Evolutionary conservation across 2,888 invertebrate species (phyloP).

Genomic region (Deilephila porcellus): DNA sequence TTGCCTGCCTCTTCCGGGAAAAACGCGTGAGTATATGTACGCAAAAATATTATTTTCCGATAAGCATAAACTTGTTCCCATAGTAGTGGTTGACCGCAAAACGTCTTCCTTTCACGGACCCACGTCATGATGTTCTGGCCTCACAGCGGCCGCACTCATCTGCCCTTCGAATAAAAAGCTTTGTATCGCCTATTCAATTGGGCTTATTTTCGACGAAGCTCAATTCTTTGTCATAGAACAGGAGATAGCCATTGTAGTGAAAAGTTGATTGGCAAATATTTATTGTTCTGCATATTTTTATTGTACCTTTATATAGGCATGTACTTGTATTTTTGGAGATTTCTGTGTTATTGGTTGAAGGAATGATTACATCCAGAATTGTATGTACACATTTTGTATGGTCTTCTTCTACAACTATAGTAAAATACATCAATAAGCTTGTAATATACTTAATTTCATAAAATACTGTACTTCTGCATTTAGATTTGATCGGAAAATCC

Average conservation of each 20-base stretch:
- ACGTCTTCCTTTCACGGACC: slow-evolving; percentile 58
- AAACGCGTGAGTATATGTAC: neutral
- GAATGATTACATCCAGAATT: too few relatives aligned
- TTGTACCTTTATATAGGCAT: neutral
- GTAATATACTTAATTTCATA: too few relatives aligned
- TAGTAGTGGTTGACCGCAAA: slow-evolving; percentile 51
- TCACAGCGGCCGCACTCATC: slow-evolving; percentile 60
- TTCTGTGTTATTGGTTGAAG: too few relatives aligned
- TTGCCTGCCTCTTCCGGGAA: too few relatives aligned
- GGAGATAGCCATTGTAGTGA: neutral
- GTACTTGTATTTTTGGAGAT: too few relatives aligned
- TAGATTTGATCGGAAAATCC: too few relatives aligned
- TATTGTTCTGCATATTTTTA: neutral
- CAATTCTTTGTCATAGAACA: neutral
- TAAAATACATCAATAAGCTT: too few relatives aligned
- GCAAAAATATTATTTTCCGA: neutral
- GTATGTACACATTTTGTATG: too few relatives aligned
- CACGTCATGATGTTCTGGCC: slow-evolving; percentile 67
- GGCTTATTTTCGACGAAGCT: slow-evolving; percentile 43
- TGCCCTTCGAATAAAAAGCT: slow-evolving; percentile 70
- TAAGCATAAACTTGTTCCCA: neutral
- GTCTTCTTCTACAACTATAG: too few relatives aligned
- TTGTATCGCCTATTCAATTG: slow-evolving; percentile 79
- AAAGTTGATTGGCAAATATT: neutral
- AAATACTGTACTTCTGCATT: too few relatives aligned